These are phyloP conservation scores for Xenopus laevis DNA, from an alignment of 2,113 vertebrate species.

Conservation along the genomic window DNA sequence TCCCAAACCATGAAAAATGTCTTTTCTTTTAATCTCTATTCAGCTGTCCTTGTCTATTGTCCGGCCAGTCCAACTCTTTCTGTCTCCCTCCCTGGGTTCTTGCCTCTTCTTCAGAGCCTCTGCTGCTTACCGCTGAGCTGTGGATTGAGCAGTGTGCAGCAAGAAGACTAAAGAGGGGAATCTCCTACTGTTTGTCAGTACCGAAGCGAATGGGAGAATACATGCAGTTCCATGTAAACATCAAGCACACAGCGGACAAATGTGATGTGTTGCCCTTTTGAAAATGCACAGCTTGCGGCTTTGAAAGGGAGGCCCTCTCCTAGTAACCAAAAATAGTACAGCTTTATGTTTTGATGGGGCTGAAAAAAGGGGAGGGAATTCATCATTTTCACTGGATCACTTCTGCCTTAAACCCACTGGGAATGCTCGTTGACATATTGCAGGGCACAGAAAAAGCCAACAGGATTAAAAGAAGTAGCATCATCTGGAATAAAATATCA, in stretches of 20 bases:
- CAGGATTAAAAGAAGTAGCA: constrained; percentile 46
- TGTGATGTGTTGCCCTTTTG: constrained; percentile 75
- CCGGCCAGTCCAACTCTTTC: constrained; percentile 66
- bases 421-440: constrained; percentile 59
- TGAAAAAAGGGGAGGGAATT: constrained; percentile 59
- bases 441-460: constrained; percentile 56
- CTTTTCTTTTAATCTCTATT: constrained; percentile 59
- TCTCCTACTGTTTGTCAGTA: constrained; percentile 64
- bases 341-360: constrained; percentile 66
- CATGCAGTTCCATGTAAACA: constrained; percentile 74
- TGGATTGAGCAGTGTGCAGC: constrained; percentile 75
- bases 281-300: constrained; percentile 74
- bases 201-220: constrained; percentile 46
- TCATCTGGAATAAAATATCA: neutral
- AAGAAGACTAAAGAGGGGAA: constrained; percentile 79
- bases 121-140: constrained; percentile 62
- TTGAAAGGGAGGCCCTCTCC: constrained; percentile 74
- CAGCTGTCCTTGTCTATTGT: constrained; percentile 66
- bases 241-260: constrained; percentile 69
- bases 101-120: constrained; percentile 50
- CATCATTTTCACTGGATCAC: constrained; percentile 61
- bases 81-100: constrained; percentile 59
- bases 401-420: constrained; percentile 62
- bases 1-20: constrained; percentile 78
- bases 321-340: constrained; percentile 76